A percentile compares a stretch with the other conserved stretches of the same genome.
phyloP scores from a whole-genome alignment of 2,888 invertebrate species.

The Acrocyrtus sp. region DNA sequence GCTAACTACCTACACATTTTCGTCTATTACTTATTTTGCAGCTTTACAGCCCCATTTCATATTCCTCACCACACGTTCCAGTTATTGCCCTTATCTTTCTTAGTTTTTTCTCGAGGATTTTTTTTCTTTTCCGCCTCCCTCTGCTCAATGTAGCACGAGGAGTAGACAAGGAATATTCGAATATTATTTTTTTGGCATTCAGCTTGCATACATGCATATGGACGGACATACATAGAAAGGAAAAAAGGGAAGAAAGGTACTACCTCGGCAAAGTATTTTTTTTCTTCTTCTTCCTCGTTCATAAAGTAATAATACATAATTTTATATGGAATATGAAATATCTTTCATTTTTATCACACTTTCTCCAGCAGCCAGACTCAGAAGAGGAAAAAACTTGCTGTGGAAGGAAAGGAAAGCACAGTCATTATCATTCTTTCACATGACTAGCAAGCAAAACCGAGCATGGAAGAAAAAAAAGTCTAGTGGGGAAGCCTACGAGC shows the following conservation, averaged over 20 bases:
- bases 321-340: constrained; percentile 10
- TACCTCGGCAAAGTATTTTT: constrained; percentile 1
- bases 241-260: background rate
- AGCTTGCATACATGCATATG: constrained; percentile 38
- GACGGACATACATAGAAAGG: constrained; percentile 1
- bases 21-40: constrained; percentile 29
- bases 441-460: too few species aligned
- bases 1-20: constrained; percentile 6
- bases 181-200: constrained; percentile 40
- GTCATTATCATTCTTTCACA: constrained; percentile 40
- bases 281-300: background rate
- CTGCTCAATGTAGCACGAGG: background rate
- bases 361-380: constrained; percentile 13
- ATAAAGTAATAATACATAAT: background rate
- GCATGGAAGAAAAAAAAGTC: constrained; percentile 3
- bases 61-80: constrained; percentile 43
- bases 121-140: background rate
- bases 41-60: constrained; percentile 41
- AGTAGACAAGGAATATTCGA: constrained; percentile 36
- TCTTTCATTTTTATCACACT: constrained; percentile 41
- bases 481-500: constrained; percentile 7
- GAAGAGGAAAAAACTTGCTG: too few species aligned
- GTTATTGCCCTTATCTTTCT: constrained; percentile 43
- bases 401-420: constrained; percentile 33
- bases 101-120: constrained; percentile 31